Percentiles rank a stretch among this genome's conserved stretches.
Conservation (phyloP, 2,113 vertebrate genomes). For the Odobenus rosmarus region DNA sequence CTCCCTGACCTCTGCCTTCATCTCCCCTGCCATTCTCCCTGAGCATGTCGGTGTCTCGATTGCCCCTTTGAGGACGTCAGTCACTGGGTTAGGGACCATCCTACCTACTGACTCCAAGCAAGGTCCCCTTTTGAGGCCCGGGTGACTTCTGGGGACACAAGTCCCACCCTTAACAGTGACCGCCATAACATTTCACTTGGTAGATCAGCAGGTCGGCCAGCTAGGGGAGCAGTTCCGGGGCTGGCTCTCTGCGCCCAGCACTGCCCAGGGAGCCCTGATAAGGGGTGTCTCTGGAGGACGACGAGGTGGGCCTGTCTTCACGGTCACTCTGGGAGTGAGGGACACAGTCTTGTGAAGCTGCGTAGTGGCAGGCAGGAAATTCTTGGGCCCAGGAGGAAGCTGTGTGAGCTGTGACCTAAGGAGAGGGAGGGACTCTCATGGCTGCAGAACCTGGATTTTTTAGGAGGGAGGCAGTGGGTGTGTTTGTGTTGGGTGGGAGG, state of each 20-base stretch:
- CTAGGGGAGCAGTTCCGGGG: accelerated
- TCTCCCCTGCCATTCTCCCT: accelerated
- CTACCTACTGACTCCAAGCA: background rate
- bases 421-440: background rate
- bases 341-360: background rate
- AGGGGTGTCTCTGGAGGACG: no score
- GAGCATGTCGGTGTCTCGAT: background rate
- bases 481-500: no score
- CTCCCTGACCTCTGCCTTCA: background rate
- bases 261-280: background rate
- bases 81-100: background rate
- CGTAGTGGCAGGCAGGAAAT: background rate
- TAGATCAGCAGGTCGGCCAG: accelerated
- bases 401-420: no score
- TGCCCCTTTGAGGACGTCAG: background rate
- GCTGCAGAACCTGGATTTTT: background rate
- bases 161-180: background rate
- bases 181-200: accelerated
- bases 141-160: background rate
- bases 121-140: background rate
- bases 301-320: background rate
- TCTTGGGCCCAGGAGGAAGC: background rate
- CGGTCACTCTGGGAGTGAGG: background rate
- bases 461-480: no score
- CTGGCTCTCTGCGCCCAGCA: background rate